Conservation (phyloP, 2,888 invertebrate genomes). For the Andrena bucephala region DNA sequence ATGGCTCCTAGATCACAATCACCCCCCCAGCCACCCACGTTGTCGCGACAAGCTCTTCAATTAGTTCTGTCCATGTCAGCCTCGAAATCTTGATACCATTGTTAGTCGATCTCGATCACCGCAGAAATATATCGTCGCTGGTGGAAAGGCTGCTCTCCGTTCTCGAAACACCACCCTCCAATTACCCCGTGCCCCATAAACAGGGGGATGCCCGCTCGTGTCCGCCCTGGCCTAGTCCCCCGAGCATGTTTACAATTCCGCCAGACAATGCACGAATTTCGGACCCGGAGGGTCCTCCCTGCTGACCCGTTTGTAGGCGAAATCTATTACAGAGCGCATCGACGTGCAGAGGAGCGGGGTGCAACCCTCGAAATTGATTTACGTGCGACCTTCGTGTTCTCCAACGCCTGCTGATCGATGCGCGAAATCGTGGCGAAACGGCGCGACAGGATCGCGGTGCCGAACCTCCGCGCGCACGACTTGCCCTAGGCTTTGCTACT, state of each 20-base stretch:
- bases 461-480: background rate
- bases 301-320: slow-evolving; percentile 61
- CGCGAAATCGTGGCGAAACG: slow-evolving; percentile 40
- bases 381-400: slow-evolving; percentile 46
- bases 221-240: slow-evolving; percentile 3
- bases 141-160: slow-evolving; percentile 5
- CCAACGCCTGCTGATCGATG: slow-evolving; percentile 45
- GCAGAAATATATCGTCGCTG: slow-evolving; percentile 27
- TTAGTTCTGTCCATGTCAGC: slow-evolving; percentile 5
- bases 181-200: slow-evolving; percentile 32
- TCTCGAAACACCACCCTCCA: slow-evolving; percentile 8
- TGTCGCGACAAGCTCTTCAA: slow-evolving; percentile 22
- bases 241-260: slow-evolving; percentile 30
- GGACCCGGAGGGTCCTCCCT: slow-evolving; percentile 9
- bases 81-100: slow-evolving; percentile 19
- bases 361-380: slow-evolving; percentile 63
- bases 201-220: slow-evolving; percentile 11
- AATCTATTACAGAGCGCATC: slow-evolving; percentile 64
- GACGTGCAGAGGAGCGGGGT: slow-evolving; percentile 35
- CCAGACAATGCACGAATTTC: slow-evolving; percentile 32
- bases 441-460: background rate
- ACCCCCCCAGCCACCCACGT: background rate
- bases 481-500: background rate
- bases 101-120: background rate
- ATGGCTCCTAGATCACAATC: background rate